These are phyloP conservation scores for Nettapus auritus DNA, from an alignment of 2,113 vertebrate species.

Conservation along the genomic window DNA sequence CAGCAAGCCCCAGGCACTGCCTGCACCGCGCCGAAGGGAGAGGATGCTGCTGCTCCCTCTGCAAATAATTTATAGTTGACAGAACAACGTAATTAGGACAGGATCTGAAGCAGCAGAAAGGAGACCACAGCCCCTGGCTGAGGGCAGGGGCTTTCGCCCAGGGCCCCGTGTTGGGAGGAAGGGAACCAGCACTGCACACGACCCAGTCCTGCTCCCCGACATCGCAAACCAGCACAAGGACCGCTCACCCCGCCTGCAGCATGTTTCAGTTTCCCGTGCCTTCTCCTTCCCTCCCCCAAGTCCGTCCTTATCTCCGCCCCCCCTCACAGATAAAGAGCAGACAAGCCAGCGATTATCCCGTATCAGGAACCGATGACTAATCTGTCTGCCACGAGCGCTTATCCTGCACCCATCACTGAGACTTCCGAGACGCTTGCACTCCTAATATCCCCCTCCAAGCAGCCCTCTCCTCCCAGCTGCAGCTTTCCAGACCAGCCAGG, in stretches of 20 bases:
- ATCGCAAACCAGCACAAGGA: background rate
- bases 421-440: constrained; percentile 2
- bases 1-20: background rate
- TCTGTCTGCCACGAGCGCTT: constrained; percentile 31
- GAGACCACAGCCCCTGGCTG: background rate
- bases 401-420: background rate
- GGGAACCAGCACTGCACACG: background rate
- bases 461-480: background rate
- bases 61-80: background rate
- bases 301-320: background rate
- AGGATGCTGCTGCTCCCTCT: background rate
- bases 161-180: background rate
- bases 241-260: background rate
- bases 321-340: constrained; percentile 34
- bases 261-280: background rate
- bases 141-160: background rate
- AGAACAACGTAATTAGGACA: background rate
- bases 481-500: background rate
- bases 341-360: constrained; percentile 60
- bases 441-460: background rate
- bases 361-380: constrained; percentile 60
- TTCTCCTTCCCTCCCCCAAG: constrained; percentile 26
- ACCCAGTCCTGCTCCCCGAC: background rate
- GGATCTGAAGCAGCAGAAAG: constrained; percentile 31
- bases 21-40: background rate